phyloP scores from a whole-genome alignment of 2,888 invertebrate species.

The Diadromus collaris region DNA sequence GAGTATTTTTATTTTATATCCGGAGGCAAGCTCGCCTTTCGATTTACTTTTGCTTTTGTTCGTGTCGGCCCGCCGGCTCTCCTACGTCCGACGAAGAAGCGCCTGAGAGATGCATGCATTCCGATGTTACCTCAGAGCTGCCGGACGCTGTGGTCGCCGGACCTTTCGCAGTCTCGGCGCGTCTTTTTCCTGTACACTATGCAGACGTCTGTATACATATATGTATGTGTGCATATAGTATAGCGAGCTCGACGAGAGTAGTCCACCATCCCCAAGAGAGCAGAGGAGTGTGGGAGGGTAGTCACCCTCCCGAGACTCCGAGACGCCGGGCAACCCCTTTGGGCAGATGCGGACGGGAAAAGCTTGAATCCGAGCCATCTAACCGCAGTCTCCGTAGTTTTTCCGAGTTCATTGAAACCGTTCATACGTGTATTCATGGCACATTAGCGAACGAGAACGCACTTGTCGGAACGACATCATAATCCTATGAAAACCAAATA shows the following conservation, averaged over 20 bases:
- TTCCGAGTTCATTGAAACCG: slow-evolving; percentile 30
- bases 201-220: not conserved
- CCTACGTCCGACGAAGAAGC: slow-evolving; percentile 63
- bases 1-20: slow-evolving; percentile 39
- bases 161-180: slow-evolving; percentile 49
- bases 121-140: slow-evolving; percentile 61
- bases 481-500: not conserved
- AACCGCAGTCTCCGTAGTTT: not conserved
- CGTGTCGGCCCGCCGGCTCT: slow-evolving; percentile 32
- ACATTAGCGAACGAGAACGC: not conserved
- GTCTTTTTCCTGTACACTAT: slow-evolving; percentile 38
- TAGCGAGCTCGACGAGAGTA: slow-evolving; percentile 18
- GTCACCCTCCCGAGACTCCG: slow-evolving; percentile 22
- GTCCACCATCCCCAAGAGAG: slow-evolving; percentile 25
- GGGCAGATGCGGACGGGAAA: slow-evolving; percentile 35
- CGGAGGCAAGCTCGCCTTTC: slow-evolving; percentile 49
- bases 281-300: slow-evolving; percentile 28
- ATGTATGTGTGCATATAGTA: slow-evolving; percentile 10
- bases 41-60: slow-evolving; percentile 55
- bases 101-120: slow-evolving; percentile 69
- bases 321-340: not conserved
- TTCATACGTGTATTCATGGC: slow-evolving; percentile 7
- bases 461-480: slow-evolving; percentile 7
- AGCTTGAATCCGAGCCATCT: slow-evolving; percentile 33
- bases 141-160: slow-evolving; percentile 43